phyloP scores from a whole-genome alignment of 2,113 vertebrate genomes.

The Malurus cyaneus region DNA sequence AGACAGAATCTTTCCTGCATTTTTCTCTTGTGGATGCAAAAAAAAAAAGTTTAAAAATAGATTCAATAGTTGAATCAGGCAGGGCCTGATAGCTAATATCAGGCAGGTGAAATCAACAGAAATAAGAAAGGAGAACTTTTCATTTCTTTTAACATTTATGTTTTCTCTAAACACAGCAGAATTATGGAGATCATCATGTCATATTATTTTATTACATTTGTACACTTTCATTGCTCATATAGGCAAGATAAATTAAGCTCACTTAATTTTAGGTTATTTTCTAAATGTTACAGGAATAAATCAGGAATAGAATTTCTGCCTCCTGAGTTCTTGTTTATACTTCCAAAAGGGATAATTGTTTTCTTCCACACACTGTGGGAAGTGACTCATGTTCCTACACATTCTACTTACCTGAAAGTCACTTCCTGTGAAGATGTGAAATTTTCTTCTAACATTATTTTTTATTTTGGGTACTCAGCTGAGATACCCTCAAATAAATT shows the following conservation, averaged over 20 bases:
- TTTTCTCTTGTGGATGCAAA: not conserved
- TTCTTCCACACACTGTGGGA: not conserved
- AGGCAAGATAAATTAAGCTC: not conserved
- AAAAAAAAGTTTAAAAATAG: not conserved
- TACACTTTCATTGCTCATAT: not conserved
- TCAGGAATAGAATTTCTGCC: not conserved
- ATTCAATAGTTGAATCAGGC: not conserved
- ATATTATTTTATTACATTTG: not conserved
- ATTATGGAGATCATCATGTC: not conserved
- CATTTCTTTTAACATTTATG: not conserved
- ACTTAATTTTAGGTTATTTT: not conserved
- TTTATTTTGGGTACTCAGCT: not conserved
- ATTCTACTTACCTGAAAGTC: not conserved
- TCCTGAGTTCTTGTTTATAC: not conserved
- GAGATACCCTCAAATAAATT: not conserved
- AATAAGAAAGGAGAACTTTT: not conserved
- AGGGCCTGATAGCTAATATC: not conserved
- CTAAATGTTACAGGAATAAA: not conserved
- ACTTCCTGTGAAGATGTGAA: not conserved
- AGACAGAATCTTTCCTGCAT: not conserved
- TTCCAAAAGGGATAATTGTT: not conserved
- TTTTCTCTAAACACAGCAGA: not conserved
- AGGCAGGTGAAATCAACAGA: not conserved
- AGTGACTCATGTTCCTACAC: not conserved
- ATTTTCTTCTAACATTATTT: not conserved